A percentile compares a stretch with the other conserved stretches of the same genome.
These are phyloP conservation scores for Oscheius sp. DNA, from an alignment of 2,888 invertebrate genomes.

Conservation along the genomic window DNA sequence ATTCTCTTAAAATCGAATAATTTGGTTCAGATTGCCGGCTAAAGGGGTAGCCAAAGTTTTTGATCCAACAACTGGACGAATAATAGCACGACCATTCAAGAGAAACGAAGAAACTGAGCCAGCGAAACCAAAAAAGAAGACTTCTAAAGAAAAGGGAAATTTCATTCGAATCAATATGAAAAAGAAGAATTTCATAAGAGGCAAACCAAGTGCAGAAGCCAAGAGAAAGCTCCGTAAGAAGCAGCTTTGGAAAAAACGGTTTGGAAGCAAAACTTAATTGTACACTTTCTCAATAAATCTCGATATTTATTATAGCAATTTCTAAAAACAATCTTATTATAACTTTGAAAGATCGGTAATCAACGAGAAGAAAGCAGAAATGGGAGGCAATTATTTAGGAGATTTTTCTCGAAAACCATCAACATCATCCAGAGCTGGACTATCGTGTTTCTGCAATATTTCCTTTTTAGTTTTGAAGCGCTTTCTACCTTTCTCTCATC, in stretches of 20 bases:
- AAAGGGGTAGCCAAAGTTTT: slow-evolving; percentile 28
- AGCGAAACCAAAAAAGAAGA: slow-evolving; percentile 7
- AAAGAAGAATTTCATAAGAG: slow-evolving; percentile 52
- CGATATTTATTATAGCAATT: neutral
- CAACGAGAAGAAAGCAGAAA: neutral
- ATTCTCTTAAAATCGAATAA: neutral
- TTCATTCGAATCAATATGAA: slow-evolving; percentile 55
- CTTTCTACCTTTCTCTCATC: slow-evolving; percentile 41
- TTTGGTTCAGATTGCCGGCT: slow-evolving; percentile 30
- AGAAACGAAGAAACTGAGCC: neutral
- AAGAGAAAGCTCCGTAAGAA: slow-evolving; percentile 52
- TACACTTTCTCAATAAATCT: neutral
- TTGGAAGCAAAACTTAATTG: slow-evolving; percentile 6
- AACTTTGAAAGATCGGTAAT: slow-evolving; percentile 20
- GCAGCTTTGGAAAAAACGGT: slow-evolving; percentile 46
- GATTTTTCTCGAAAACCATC: slow-evolving; percentile 38
- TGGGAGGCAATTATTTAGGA: neutral
- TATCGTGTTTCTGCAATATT: neutral
- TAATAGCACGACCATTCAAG: slow-evolving; percentile 7
- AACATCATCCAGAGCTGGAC: slow-evolving; percentile 32
- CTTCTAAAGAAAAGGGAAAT: slow-evolving; percentile 35
- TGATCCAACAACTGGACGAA: slow-evolving; percentile 31
- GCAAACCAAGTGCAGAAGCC: slow-evolving; percentile 50
- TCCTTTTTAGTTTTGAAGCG: too few species aligned
- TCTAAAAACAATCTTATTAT: neutral